A percentile compares a stretch with the other conserved stretches of the same genome.
Evolutionary conservation across 2,888 invertebrate genomes (phyloP).

Genomic region (Ornithoptera priamus): DNA sequence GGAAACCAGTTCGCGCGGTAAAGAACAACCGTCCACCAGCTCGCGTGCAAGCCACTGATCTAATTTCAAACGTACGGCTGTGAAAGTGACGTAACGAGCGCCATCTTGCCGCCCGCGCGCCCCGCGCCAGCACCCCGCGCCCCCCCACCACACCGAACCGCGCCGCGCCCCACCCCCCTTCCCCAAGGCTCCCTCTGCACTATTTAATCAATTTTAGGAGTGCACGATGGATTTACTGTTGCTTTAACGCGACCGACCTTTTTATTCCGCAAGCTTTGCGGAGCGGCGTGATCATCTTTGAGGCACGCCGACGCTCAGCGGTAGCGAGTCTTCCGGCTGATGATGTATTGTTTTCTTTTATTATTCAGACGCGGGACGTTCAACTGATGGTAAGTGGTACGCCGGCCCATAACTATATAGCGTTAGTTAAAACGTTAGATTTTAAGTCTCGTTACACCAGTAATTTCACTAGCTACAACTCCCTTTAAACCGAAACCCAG

Average conservation of each 20-base stretch:
- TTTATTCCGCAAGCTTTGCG: slow-evolving; percentile 1
- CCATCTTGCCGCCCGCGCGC: slow-evolving; percentile 64
- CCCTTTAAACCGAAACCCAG: too few relatives aligned
- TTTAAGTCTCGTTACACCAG: too few relatives aligned
- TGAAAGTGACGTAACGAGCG: slow-evolving; percentile 75
- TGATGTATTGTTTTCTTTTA: too few relatives aligned
- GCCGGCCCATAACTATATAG: too few relatives aligned
- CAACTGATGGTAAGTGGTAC: too few relatives aligned
- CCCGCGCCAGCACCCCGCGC: slow-evolving; percentile 58
- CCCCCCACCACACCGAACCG: slow-evolving; percentile 14
- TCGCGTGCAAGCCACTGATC: slow-evolving; percentile 69
- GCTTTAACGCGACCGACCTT: slow-evolving; percentile 20
- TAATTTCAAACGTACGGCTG: slow-evolving; percentile 69
- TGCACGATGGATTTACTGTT: slow-evolving; percentile 45
- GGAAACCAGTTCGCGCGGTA: slow-evolving; percentile 36
- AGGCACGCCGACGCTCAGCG: too few relatives aligned
- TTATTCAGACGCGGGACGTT: too few relatives aligned
- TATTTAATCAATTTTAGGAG: slow-evolving; percentile 72
- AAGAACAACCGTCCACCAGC: slow-evolving; percentile 45
- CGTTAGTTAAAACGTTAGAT: too few relatives aligned
- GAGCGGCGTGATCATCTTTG: too few relatives aligned
- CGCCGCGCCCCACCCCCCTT: too few relatives aligned
- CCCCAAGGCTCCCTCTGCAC: slow-evolving; percentile 48
- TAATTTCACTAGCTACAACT: too few relatives aligned
- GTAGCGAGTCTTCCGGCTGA: too few relatives aligned